Percentiles rank a stretch among this genome's conserved stretches.
phyloP scores from a whole-genome alignment of 2,113 vertebrate species.

The Onychostruthus taczanowskii region DNA sequence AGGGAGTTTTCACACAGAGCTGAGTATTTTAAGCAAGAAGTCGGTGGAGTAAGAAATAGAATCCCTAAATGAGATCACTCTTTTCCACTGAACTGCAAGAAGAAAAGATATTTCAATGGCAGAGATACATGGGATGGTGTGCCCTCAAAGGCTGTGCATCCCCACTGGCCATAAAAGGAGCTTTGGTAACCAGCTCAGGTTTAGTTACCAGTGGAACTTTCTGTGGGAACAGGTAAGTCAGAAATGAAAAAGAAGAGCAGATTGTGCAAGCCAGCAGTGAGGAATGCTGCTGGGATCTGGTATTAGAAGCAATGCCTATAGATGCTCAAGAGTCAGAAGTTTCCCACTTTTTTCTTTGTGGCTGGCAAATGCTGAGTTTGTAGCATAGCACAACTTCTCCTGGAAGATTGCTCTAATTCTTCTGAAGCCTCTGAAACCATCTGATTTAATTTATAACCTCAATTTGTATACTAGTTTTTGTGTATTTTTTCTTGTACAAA shows the following conservation, averaged over 20 bases:
- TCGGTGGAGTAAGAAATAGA: slow-evolving; percentile 67
- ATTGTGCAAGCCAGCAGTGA: background rate
- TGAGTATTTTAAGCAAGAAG: slow-evolving; percentile 66
- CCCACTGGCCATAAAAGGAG: background rate
- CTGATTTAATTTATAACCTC: background rate
- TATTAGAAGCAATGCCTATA: background rate
- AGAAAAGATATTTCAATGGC: slow-evolving; percentile 2
- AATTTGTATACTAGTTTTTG: background rate
- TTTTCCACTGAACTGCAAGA: slow-evolving; percentile 34
- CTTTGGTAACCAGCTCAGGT: background rate
- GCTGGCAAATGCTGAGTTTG: background rate
- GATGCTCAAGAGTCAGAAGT: background rate
- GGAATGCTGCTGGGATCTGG: background rate
- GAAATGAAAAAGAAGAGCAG: background rate
- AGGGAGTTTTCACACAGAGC: slow-evolving; percentile 55
- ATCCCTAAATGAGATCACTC: slow-evolving; percentile 56
- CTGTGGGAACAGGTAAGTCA: background rate
- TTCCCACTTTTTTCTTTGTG: background rate
- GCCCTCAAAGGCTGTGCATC: background rate
- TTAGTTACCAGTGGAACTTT: background rate
- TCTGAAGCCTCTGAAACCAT: background rate
- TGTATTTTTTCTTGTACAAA: background rate
- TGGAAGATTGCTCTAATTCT: background rate
- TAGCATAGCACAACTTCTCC: background rate
- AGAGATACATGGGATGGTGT: slow-evolving; percentile 7